Evolutionary conservation across 2,797 vertebrate species (phyloP), one percentile per base, ranked within the genome.

Genomic region (Chiropotes sagulatus): DNA sequence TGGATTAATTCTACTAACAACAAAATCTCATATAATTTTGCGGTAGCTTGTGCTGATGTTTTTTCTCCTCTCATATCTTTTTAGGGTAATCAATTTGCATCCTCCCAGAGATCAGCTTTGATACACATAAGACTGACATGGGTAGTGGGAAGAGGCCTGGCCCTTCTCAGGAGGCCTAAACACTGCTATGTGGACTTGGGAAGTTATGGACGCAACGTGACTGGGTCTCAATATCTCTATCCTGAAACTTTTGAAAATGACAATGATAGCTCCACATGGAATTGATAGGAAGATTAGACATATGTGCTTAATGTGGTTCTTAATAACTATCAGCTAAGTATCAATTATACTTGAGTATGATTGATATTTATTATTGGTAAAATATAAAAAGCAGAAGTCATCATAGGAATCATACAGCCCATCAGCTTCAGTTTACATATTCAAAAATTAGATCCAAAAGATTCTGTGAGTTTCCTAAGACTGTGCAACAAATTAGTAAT

Each of bases 371-470:
- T 78, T 67, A 64, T 80, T 87, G 36, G 80, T 19, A 84, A 30
- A 81, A 87, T 67, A 78, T 67, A 39, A 90, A 96, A 81, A 67
- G 24, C 64, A 64, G 72, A 78, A 13, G 17, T 86, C 22, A 92
- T n/a, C 7, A 4, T n/a, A 73, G 61, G 57, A 26, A 64, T 67
- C 50, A 79, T 7, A n/a, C 58, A 81, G 22, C 36, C 33, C 36
- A 85, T 30, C 17, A 85, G 30, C 50, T 41, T 90, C 28, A 50
- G 44, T 85, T 95, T 96, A 67, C 17, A 39, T 48, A 54, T n/a
- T 46, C 70, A 41, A 73, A 82, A 96, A 79, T 36, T 75, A 89
- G 20, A 30, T 39, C 5, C 36, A 58, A 85, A 78, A 72, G 4
- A 72, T 15, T 36, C 33, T 50, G 12, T 76, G 26, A 88, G 26